Evolutionary conservation across 1,140 invertebrate genomes (phyloP), one percentile per base, ranked within the genome.

Genomic region (Asobara japonica): DNA sequence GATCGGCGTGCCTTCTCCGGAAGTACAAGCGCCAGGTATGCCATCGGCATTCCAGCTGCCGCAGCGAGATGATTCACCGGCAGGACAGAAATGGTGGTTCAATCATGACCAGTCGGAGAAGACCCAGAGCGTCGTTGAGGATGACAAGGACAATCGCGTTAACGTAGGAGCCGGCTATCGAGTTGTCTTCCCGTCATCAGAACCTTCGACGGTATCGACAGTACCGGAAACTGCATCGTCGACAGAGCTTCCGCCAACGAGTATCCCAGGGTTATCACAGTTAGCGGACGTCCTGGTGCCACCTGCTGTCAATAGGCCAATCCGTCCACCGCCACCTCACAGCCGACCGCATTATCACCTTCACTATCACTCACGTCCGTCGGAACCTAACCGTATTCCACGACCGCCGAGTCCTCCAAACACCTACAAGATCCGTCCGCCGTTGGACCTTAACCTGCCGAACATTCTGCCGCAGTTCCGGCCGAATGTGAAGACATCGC

Each of bases 381-480:
- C 41, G 25, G 70, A 72, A 33, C 70, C 70, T n/a, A 7, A 48
- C 11, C 48, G 64, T 0, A 36, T 83, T 13, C 77, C 77, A n/a
- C 74, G 78, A 18, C 76, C 78, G 4, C 79, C 70, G 7, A 16
- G 72, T 3, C 74, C 76, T n/a, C 83, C 86, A 65, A 87, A 86
- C 51, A 81, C 77, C 0, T 82, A 83, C 13, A 87, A 87, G 10
- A 83, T 86, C 71, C 82, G 87, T 20, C 85, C 88, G 27, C 69
- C 80, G n/a, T 18, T 66, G 20, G 80, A 82, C 10, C 79, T 84
- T 29, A 89, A 89, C 72, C 75, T 93, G 51, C 92, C 92, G 0
- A 93, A 93, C 75, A 93, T 93, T 74, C 75, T 93, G 31, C 92
- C 92, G 0, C 92, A 93, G 76, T 93, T 93, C 69, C 84, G 92